These are phyloP conservation scores for Ahaetulla prasina DNA, from an alignment of 2,113 vertebrate species.

Conservation along the genomic window DNA sequence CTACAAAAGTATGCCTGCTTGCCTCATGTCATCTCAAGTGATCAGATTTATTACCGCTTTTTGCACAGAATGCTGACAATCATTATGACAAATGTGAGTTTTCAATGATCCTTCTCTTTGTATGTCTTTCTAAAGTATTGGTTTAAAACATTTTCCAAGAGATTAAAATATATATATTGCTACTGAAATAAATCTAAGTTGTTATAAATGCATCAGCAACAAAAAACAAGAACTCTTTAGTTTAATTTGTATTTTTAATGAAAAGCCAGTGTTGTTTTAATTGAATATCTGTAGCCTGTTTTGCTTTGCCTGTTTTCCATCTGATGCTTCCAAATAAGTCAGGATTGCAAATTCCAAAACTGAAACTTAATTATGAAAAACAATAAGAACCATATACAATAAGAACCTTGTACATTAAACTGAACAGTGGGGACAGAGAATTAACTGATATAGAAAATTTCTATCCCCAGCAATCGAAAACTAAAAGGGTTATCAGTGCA, in stretches of 20 bases:
- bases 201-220: not conserved
- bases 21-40: slow-evolving; percentile 85
- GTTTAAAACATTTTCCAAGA: not conserved
- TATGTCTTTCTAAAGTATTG: not conserved
- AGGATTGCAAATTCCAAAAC: not conserved
- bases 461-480: too few relatives aligned
- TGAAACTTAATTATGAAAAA: not conserved
- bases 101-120: not conserved
- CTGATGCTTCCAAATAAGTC: not conserved
- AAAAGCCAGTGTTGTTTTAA: not conserved
- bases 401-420: too few relatives aligned
- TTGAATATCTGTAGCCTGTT: not conserved
- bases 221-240: not conserved
- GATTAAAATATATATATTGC: not conserved
- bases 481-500: too few relatives aligned
- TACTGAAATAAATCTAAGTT: not conserved
- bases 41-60: slow-evolving; percentile 91
- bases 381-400: not conserved
- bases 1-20: slow-evolving; percentile 87
- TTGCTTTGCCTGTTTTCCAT: not conserved
- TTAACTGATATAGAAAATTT: too few relatives aligned
- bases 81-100: slow-evolving; percentile 86
- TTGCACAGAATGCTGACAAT: slow-evolving; percentile 88
- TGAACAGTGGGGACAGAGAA: too few relatives aligned
- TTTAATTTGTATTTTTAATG: not conserved